phyloP scores from a whole-genome alignment of 2,888 invertebrate species.

The Zeuzera pyrina region DNA sequence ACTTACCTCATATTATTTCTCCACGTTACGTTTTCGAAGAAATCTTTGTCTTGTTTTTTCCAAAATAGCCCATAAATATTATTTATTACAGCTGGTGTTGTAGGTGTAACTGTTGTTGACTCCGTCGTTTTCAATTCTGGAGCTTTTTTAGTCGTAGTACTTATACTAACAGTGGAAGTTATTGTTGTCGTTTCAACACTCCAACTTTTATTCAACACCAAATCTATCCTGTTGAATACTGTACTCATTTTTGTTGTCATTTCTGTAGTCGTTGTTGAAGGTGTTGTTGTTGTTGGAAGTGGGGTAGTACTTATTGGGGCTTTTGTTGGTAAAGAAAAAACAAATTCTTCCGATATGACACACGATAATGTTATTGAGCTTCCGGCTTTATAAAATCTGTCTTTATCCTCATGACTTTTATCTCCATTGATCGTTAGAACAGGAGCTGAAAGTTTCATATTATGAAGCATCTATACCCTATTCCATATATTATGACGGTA shows the following conservation, averaged over 20 bases:
- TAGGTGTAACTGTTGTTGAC: slow-evolving; percentile 31
- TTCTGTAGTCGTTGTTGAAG: slow-evolving; percentile 51
- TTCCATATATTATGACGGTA: no score
- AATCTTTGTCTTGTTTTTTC: slow-evolving; percentile 64
- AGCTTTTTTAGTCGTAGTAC: slow-evolving; percentile 45
- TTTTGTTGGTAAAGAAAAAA: slow-evolving; percentile 39
- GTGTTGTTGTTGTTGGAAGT: slow-evolving; percentile 36
- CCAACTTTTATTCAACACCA: slow-evolving; percentile 69
- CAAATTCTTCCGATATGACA: slow-evolving; percentile 60
- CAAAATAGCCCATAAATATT: slow-evolving; percentile 61
- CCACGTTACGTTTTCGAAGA: slow-evolving; percentile 52
- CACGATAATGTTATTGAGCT: slow-evolving; percentile 81
- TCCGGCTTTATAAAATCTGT: slow-evolving; percentile 82
- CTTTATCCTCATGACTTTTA: slow-evolving; percentile 78
- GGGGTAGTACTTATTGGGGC: slow-evolving; percentile 31
- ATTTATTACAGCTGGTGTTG: slow-evolving; percentile 41
- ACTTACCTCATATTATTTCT: slow-evolving; percentile 64
- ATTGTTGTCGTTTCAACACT: slow-evolving; percentile 63
- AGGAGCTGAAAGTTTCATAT: slow-evolving; percentile 70
- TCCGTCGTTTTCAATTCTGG: slow-evolving; percentile 36
- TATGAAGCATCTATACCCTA: no score
- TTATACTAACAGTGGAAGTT: slow-evolving; percentile 59
- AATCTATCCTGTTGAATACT: slow-evolving; percentile 62
- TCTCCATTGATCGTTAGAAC: slow-evolving; percentile 81
- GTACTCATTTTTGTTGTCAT: slow-evolving; percentile 57